Base-by-base conservation (phyloP, 2,797 vertebrate genomes). In the Ptychobarbus kaznakovi region DNA sequence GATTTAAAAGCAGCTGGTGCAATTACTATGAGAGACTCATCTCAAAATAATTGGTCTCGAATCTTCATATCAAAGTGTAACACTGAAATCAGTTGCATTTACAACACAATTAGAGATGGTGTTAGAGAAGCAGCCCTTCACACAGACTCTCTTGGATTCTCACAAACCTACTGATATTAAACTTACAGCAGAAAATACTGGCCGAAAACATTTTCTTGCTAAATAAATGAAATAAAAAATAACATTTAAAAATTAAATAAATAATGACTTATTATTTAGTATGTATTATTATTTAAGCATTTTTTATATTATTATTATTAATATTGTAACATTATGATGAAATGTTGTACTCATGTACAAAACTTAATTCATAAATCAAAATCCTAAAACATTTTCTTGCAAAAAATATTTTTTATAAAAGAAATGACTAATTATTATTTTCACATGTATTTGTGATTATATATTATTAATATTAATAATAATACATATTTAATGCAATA, bases 21-120 rank as follows among this genome's bases (percentile, higher is more conserved):
- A 69, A 78, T 78, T 84, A 79, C 18, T 5, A 20, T 9, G 3
- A 75, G 70, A 75, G 32, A 16, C 32, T 16, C 4, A 20, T 66
- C 9, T 83, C 15, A 65, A 75, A 51, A 28, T 66, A 66, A 83
- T 83, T 53, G 81, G 72, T 75, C 42, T 75, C 22, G 4, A 51
- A 83, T 83, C 72, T 66, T 83, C 38, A 83, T 35, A 66, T 83
- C 72, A 75, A 83, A 66, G 81, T 66, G 42, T 13, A 65, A 42
- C 7, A 8, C 56, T 65, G 44, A 61, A 75, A 82, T 63, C 69
- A 32, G 38, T 44, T 42, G 49, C 22, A 32, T 53, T 65, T 12
- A 20, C 9, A 65, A 79, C 58, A 12, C 58, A 28, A 10, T 25
- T n/a, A 42, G 22, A 32, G 9, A 74, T 65, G 7, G n/a, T 63